Conservation (phyloP, 2,113 vertebrate species). For the Henicopernis longicauda region DNA sequence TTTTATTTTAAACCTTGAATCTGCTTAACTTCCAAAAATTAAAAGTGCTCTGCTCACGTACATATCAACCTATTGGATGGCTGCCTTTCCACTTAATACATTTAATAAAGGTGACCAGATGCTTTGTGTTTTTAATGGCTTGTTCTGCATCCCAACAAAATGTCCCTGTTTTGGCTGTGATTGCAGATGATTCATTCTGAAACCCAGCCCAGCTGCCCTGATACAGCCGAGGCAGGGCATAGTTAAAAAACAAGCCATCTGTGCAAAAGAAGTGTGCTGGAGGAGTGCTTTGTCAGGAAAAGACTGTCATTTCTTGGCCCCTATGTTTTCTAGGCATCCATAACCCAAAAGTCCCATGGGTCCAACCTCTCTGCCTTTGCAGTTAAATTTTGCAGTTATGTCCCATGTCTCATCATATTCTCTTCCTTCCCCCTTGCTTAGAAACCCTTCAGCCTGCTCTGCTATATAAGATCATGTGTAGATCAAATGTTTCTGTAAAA, state of each 20-base stretch:
- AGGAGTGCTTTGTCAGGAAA: slow-evolving; percentile 36
- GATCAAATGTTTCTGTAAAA: neutral
- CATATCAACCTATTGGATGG: neutral
- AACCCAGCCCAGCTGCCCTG: slow-evolving; percentile 55
- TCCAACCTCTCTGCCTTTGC: neutral
- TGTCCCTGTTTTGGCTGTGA: slow-evolving; percentile 50
- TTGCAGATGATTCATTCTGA: slow-evolving; percentile 54
- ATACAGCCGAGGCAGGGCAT: slow-evolving; percentile 34
- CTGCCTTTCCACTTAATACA: slow-evolving; percentile 36
- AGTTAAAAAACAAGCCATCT: slow-evolving; percentile 39
- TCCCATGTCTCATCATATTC: neutral
- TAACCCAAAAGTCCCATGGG: neutral
- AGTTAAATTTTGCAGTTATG: neutral
- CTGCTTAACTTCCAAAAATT: neutral
- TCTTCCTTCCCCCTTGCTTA: neutral
- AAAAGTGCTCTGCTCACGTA: neutral
- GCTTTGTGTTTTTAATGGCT: slow-evolving; percentile 59
- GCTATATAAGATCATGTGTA: neutral
- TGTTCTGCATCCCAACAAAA: slow-evolving; percentile 60
- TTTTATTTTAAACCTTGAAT: slow-evolving; percentile 17
- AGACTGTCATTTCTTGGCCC: neutral
- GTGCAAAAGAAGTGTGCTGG: slow-evolving; percentile 28
- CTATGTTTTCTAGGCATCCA: neutral
- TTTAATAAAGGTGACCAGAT: slow-evolving; percentile 66
- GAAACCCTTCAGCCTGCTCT: neutral